phyloP scores from a whole-genome alignment of 2,797 vertebrate species.

The Anolis apletophallus region DNA sequence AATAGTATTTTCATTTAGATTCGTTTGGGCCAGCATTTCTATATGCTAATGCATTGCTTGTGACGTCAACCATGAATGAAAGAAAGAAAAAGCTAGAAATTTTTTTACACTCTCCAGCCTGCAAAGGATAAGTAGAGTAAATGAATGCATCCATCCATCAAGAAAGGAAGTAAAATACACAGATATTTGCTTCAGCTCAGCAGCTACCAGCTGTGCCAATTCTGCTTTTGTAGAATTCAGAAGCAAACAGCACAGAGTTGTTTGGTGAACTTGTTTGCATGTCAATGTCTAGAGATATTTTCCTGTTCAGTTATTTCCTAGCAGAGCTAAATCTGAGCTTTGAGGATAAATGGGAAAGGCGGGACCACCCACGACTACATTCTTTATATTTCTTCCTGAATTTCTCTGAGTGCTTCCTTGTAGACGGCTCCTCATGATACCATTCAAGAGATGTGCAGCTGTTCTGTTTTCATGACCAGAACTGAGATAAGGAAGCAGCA shows the following conservation, averaged over 20 bases:
- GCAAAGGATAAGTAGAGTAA: conserved; percentile 9
- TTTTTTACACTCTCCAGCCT: conserved; percentile 2
- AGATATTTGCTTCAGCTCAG: conserved; percentile 8
- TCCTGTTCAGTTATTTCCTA: neutral
- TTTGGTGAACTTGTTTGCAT: conserved; percentile 3
- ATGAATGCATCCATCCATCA: neutral
- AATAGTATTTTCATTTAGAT: neutral
- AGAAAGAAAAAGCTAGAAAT: neutral
- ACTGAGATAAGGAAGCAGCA: neutral
- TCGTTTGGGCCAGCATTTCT: neutral
- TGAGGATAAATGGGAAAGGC: neutral
- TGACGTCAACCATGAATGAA: conserved; percentile 14
- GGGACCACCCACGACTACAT: neutral
- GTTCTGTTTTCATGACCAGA: neutral
- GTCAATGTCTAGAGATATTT: conserved; percentile 22
- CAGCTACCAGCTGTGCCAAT: conserved; percentile 10
- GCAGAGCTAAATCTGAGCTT: conserved; percentile 2
- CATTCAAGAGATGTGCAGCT: neutral
- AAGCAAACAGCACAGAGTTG: conserved; percentile 14
- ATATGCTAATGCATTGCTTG: neutral
- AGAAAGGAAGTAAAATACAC: neutral
- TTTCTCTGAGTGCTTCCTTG: neutral
- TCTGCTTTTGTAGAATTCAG: neutral
- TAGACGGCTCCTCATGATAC: neutral
- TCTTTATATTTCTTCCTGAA: neutral